Base-by-base conservation (phyloP, 2,888 invertebrate genomes). In the Sphaerophoria rueppellii region DNA sequence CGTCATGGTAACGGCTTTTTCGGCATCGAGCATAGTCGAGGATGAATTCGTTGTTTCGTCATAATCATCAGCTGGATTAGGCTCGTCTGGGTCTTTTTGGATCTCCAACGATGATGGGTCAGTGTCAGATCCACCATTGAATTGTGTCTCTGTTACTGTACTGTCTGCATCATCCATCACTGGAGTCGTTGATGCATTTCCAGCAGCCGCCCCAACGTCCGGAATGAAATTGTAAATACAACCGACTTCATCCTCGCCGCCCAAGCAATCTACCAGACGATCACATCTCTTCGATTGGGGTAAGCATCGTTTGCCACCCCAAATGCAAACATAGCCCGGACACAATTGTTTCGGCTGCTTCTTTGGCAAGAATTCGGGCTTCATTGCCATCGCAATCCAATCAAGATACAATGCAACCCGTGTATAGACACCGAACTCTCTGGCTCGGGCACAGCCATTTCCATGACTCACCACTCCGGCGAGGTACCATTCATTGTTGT, bases 381-480 rank as follows among this genome's bases (percentile, higher is more conserved):
- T 87, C 4, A 82, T 72, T 0, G 89, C 90, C 88, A 90, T 74
- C 85, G 92, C 92, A 82, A 97, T 95, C 97, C 97, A 97, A 80
- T 94, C 93, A n/a, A 95, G 91, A 89, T 94, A 96, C 35, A 95
- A 92, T 86, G 95, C 94, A 24, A 97, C 95, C 91, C 95, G 93
- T 0, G 97, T 96, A 89, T 97, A 97, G 60, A 95, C 96, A 2
- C 97, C 97, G 16, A 96, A 96, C 90, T 97, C 96, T 81, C 94
- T 93, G 69, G 95, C 94, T 87, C 96, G 93, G 24, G 94, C 97
- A 91, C 97, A 97, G 4, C 97, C 97, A 88, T 96, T 95, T 34
- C 97, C 97, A 89, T 97, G 97, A 89, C 97, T 97, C 0, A 97
- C 96, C 67, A 97, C 94, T 0, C 97, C 97, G 5, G 95, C 96